Percentiles rank a stretch among this genome's conserved stretches.
Conservation (phyloP, 1,140 invertebrate genomes). For the Apis dorsata region DNA sequence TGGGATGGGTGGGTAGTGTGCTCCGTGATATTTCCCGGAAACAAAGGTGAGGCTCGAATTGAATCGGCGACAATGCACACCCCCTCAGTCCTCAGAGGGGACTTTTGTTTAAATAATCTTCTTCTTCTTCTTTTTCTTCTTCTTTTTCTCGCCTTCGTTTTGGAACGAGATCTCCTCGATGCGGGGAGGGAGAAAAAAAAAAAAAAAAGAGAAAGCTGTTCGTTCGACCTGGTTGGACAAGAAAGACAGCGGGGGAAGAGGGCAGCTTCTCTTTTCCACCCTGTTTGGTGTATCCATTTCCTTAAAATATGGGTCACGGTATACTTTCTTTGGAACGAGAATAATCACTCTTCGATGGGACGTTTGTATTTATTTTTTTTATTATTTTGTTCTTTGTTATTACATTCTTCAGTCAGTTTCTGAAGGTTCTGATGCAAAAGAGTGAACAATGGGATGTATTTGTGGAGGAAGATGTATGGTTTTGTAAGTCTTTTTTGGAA, state of each 20-base stretch:
- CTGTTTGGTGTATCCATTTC: conserved; percentile 17
- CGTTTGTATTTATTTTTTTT: neutral
- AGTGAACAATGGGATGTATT: too few species aligned
- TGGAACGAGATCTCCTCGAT: neutral
- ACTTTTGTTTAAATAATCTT: conserved; percentile 39
- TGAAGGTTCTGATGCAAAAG: too few species aligned
- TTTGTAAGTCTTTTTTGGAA: too few species aligned
- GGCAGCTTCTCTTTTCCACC: neutral
- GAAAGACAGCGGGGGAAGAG: neutral
- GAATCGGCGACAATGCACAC: conserved; percentile 6
- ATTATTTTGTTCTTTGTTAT: neutral
- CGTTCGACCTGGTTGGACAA: neutral
- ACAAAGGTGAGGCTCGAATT: conserved; percentile 5
- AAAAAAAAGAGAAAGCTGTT: conserved; percentile 1
- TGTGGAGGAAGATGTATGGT: too few species aligned
- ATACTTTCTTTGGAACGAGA: neutral
- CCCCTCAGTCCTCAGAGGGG: too few species aligned
- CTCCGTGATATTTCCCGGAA: conserved; percentile 2
- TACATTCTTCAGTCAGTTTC: too few species aligned
- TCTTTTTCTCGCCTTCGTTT: neutral
- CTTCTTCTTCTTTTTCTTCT: neutral
- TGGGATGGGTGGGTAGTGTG: neutral
- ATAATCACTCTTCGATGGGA: neutral
- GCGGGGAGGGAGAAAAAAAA: neutral
- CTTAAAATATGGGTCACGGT: conserved; percentile 1